Conservation (phyloP, 2,797 vertebrate species). For the Alcedo quadribrachys region DNA sequence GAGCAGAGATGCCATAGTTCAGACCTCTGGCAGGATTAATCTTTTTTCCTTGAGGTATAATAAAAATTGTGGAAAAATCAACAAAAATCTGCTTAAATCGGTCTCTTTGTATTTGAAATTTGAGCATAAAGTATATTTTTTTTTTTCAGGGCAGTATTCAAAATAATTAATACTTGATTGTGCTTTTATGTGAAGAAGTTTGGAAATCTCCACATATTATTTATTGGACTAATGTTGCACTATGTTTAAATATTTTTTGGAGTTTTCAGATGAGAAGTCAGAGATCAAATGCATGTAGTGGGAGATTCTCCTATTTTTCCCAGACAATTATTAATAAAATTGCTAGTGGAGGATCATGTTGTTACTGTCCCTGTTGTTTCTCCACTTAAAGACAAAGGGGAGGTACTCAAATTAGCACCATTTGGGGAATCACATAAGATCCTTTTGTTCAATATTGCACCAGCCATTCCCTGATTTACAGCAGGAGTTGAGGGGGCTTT, state of each 20-base stretch:
- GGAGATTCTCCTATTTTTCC: slow-evolving; percentile 26
- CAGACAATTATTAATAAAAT: not conserved
- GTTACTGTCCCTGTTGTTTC: slow-evolving; percentile 40
- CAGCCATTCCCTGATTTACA: slow-evolving; percentile 1
- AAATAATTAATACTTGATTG: not conserved
- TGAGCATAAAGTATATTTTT: not conserved
- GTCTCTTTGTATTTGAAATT: not conserved
- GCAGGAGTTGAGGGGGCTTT: not conserved
- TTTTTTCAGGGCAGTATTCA: not conserved
- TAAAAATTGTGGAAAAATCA: not conserved
- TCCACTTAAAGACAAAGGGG: not conserved
- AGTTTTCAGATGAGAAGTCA: not conserved
- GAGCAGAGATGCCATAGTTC: not conserved
- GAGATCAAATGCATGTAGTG: accelerated
- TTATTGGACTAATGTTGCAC: not conserved
- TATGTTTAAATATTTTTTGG: not conserved
- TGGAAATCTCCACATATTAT: not conserved
- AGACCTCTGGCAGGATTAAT: not conserved
- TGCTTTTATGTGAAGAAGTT: not conserved
- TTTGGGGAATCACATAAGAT: not conserved
- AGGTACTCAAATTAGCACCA: not conserved
- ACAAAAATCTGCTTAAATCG: not conserved
- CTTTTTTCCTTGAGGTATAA: not conserved
- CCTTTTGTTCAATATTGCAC: not conserved
- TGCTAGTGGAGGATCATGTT: not conserved